Percentiles rank a stretch among this genome's conserved stretches.
Conservation (phyloP, 2,888 invertebrate genomes). For the Meandrusa payeni region DNA sequence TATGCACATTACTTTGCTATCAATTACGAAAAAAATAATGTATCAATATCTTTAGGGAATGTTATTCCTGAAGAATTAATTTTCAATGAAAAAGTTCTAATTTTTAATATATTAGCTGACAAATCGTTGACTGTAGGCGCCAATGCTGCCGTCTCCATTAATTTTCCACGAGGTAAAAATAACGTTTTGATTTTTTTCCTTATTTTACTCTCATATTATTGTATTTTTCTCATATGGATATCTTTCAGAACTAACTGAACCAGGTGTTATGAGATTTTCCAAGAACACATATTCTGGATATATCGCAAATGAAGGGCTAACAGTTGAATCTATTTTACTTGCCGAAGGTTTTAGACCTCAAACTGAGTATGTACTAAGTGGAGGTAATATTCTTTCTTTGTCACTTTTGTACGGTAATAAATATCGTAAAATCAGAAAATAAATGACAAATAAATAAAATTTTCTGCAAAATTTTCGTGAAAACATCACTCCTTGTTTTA, state of each 20-base stretch:
- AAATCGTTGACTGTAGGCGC: conserved; percentile 60
- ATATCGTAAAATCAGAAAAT: too few species aligned
- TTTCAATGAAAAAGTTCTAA: conserved; percentile 50
- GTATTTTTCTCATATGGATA: too few species aligned
- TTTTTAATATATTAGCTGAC: conserved; percentile 51
- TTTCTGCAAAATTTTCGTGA: too few species aligned
- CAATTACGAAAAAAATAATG: conserved; percentile 33
- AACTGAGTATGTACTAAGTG: conserved; percentile 43
- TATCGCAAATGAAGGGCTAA: conserved; percentile 37
- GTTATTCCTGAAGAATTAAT: conserved; percentile 53
- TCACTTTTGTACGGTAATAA: too few species aligned
- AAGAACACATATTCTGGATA: conserved; percentile 47
- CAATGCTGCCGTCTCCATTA: conserved; percentile 47
- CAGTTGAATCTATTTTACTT: conserved; percentile 42
- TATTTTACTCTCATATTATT: too few species aligned
- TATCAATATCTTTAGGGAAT: conserved; percentile 35
- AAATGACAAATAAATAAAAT: too few species aligned
- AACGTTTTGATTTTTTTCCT: not conserved
- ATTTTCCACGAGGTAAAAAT: conserved; percentile 50
- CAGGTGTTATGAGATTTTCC: conserved; percentile 45
- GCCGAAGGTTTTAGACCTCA: conserved; percentile 41
- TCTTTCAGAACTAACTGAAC: conserved; percentile 52
- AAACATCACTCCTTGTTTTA: not conserved
- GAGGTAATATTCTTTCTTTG: conserved; percentile 39
- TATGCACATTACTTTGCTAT: conserved; percentile 47